Percentiles rank a stretch among this genome's conserved stretches.
Conservation (phyloP, 2,113 vertebrate genomes). For the Gila orcuttii region DNA sequence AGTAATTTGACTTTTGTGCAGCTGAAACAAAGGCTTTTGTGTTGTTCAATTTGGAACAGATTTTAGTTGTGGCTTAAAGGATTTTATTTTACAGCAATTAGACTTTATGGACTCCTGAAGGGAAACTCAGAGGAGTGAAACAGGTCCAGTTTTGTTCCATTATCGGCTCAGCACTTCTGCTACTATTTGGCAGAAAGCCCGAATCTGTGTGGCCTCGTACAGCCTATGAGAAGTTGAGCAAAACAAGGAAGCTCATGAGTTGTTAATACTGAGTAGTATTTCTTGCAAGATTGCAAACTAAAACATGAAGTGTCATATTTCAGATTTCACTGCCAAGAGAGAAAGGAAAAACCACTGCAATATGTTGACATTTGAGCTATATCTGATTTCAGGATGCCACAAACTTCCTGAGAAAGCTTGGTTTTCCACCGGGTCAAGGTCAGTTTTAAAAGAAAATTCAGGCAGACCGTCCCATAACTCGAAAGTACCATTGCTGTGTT, state of each 20-base stretch:
- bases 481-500: neutral
- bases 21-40: slow-evolving; percentile 2
- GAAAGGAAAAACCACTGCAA: neutral
- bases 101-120: neutral
- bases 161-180: neutral
- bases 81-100: neutral
- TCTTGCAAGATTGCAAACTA: slow-evolving; percentile 16
- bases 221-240: neutral
- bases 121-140: neutral
- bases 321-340: slow-evolving; percentile 7
- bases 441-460: neutral
- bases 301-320: slow-evolving; percentile 21
- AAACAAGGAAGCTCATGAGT: neutral
- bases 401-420: neutral
- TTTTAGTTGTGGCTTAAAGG: neutral
- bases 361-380: neutral
- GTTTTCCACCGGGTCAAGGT: neutral
- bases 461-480: neutral
- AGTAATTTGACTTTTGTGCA: too few species aligned
- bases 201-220: neutral
- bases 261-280: slow-evolving; percentile 10
- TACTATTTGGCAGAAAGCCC: neutral
- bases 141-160: neutral
- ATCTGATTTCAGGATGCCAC: neutral
- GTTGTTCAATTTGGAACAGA: neutral